These are phyloP conservation scores for Apodemus agrarius DNA, from an alignment of 2,797 vertebrate species.

Conservation along the genomic window DNA sequence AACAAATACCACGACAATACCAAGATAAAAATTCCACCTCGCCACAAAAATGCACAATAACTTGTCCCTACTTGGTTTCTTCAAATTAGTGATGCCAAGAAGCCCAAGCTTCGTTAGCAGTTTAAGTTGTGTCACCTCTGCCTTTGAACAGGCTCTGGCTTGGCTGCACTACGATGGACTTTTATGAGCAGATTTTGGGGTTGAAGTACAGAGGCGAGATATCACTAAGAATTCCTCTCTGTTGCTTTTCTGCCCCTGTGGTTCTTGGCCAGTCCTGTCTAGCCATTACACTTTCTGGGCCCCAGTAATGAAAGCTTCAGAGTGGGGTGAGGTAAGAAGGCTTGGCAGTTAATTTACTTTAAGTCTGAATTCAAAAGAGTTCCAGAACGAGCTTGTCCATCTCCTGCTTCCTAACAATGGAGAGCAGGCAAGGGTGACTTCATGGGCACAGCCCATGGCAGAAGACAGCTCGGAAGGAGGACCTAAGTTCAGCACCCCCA, in stretches of 20 bases:
- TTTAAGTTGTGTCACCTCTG: not conserved
- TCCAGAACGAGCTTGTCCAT: not conserved
- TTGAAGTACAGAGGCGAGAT: not conserved
- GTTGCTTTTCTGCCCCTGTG: not conserved
- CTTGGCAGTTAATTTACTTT: constrained; percentile 40
- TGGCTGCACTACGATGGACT: not conserved
- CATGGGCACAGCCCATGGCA: not conserved
- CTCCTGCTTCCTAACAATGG: not conserved
- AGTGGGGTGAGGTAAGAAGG: not conserved
- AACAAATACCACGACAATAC: not conserved
- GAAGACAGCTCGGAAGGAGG: constrained; percentile 32
- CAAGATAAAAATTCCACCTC: not conserved
- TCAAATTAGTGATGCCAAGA: not conserved
- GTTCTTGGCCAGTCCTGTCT: not conserved
- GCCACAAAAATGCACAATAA: not conserved
- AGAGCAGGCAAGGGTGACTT: constrained; percentile 42
- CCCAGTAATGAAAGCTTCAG: constrained; percentile 12
- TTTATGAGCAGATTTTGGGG: constrained; percentile 44
- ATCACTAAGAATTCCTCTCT: constrained; percentile 25
- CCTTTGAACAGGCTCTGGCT: constrained; percentile 17
- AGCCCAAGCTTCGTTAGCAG: not conserved
- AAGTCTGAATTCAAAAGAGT: not conserved
- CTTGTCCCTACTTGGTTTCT: not conserved
- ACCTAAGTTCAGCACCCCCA: not conserved
- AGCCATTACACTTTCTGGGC: not conserved